phyloP scores from a whole-genome alignment of 1,140 invertebrate species.

The Macrotrachela quadricornifera region DNA sequence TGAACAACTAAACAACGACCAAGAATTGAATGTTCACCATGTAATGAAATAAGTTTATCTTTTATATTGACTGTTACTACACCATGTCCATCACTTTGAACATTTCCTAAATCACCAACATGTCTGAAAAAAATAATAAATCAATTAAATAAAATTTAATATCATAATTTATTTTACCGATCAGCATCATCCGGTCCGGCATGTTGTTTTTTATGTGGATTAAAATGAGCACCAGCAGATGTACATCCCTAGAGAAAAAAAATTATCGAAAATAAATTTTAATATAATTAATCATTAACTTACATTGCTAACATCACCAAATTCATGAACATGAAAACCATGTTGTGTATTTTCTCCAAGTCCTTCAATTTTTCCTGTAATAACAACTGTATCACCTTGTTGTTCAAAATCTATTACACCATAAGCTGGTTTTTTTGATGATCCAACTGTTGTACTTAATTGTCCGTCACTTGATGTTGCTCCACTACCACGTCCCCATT shows the following conservation, averaged over 20 bases:
- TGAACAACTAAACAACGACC: constrained; percentile 52
- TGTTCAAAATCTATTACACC: too few relatives aligned
- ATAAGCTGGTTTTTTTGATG: too few relatives aligned
- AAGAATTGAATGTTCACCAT: constrained; percentile 54
- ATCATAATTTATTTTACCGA: too few relatives aligned
- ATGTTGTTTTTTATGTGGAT: constrained; percentile 61
- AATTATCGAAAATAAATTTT: neutral
- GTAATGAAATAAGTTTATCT: constrained; percentile 49
- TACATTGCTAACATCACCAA: constrained; percentile 83
- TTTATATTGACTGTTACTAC: constrained; percentile 52
- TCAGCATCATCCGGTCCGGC: constrained; percentile 49
- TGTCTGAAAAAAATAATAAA: too few relatives aligned
- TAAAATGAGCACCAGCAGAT: constrained; percentile 83
- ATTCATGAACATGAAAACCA: constrained; percentile 91
- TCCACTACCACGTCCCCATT: too few relatives aligned
- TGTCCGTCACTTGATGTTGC: too few relatives aligned
- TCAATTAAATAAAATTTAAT: too few relatives aligned
- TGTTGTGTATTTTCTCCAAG: too few relatives aligned
- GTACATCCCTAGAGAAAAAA: constrained; percentile 47
- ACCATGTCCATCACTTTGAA: constrained; percentile 47
- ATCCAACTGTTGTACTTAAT: too few relatives aligned
- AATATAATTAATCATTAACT: too few relatives aligned
- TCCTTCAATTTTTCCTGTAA: too few relatives aligned
- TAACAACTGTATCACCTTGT: too few relatives aligned
- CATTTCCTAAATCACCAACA: constrained; percentile 75